These are phyloP conservation scores for Oxyruncus cristatus DNA, from an alignment of 2,113 vertebrate species.

Conservation along the genomic window DNA sequence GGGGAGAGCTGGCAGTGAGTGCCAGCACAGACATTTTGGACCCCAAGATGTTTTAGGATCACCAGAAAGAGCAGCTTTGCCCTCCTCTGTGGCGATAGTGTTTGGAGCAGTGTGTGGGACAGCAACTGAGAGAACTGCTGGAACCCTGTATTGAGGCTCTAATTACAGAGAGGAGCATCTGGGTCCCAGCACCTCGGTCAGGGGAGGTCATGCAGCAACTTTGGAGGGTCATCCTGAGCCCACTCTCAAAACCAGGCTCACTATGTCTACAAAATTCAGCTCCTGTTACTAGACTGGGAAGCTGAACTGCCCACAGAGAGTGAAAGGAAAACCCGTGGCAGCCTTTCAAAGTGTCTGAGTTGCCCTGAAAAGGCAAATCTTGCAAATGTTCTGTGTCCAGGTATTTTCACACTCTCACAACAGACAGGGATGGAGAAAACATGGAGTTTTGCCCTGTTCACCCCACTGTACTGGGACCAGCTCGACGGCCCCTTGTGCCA, in stretches of 20 bases:
- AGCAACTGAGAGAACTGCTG: neutral
- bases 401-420: neutral
- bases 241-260: neutral
- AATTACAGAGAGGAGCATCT: accelerated
- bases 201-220: neutral
- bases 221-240: neutral
- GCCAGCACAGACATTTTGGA: neutral
- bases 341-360: neutral
- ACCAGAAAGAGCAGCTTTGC: neutral
- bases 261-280: neutral
- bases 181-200: neutral
- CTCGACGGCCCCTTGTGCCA: neutral
- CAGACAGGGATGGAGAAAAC: neutral
- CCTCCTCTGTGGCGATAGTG: neutral
- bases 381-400: neutral
- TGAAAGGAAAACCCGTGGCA: neutral
- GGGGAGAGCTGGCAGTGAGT: neutral
- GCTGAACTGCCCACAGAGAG: neutral
- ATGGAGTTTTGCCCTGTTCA: neutral
- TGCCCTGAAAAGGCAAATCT: neutral
- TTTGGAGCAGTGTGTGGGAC: neutral
- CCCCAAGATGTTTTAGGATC: neutral
- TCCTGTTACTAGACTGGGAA: neutral
- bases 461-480: neutral
- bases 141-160: neutral